Percentiles rank a stretch among this genome's conserved stretches.
Evolutionary conservation across 2,888 invertebrate genomes (phyloP).

Genomic region (Melanchra persicariae): DNA sequence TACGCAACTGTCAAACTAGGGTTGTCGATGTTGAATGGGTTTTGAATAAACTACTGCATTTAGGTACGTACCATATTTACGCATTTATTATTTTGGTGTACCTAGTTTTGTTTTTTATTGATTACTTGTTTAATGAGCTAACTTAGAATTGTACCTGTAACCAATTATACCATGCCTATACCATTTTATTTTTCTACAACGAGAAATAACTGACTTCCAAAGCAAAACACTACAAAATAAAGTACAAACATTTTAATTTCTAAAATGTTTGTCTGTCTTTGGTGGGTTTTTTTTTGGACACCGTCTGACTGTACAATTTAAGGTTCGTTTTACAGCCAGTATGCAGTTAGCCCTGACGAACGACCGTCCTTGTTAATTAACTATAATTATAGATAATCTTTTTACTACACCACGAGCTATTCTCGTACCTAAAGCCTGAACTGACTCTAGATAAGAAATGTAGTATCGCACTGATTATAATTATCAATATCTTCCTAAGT

Average conservation of each 20-base stretch:
- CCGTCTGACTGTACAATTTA: neutral
- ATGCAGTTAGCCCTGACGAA: no score
- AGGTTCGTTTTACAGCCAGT: neutral
- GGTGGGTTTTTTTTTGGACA: neutral
- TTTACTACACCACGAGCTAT: neutral
- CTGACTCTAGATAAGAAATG: constrained; percentile 15
- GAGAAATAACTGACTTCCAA: no score
- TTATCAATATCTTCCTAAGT: constrained; percentile 17
- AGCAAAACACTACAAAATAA: no score
- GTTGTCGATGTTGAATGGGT: constrained; percentile 9
- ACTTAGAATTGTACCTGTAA: no score
- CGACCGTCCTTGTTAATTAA: constrained; percentile 4
- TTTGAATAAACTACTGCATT: constrained; percentile 1
- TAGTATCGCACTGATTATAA: constrained; percentile 24
- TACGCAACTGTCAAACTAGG: constrained; percentile 25
- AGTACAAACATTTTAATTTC: neutral
- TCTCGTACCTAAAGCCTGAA: constrained; percentile 12
- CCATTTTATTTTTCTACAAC: no score
- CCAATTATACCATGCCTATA: no score
- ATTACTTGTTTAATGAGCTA: no score
- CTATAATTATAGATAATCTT: neutral
- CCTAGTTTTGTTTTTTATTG: no score
- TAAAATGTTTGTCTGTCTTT: neutral
- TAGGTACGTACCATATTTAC: neutral
- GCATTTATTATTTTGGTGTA: neutral